Base-by-base conservation (phyloP, 2,888 invertebrate species). In the Drosophila phalerata region DNA sequence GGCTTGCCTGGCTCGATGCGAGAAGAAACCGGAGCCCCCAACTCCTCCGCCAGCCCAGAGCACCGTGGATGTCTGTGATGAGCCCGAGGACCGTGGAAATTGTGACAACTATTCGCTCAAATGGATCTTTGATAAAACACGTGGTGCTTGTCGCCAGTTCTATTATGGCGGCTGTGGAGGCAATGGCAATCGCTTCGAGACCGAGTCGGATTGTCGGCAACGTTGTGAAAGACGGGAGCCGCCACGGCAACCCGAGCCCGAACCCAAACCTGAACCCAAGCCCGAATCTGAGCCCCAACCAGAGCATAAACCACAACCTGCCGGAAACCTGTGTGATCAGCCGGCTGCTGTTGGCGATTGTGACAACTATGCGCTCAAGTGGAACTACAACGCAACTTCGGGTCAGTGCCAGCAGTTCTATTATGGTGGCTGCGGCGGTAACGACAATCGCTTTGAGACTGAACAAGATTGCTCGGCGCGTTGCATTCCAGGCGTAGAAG, bases 151-250 rank as follows among this genome's bases (percentile, higher is more conserved):
- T 91, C 93, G 94, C 58, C 95, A 95, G 88, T 98, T 98, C 93
- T 95, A 96, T 81, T 98, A 96, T 91, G 97, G 98, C 48, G 98
- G 98, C 51, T 98, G 98, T 91, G 96, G 96, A 17, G 98, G 98
- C 42, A 99, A 99, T 90, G 95, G 94, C 0, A 98, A 98, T 92
- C 97, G 97, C 92, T 98, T 98, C 93, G 92, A 91, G 3, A 93
- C 94, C 0, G 94, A 96, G 91, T 91, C 94, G 40, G 95, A 94
- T 49, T 98, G 97, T 84, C 91, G 94, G 68, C 93, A 92, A 60
- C 93, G 94, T 48, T 97, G 97, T 90, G 93, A 93, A 68, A 92
- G 90, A 11, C 93, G 47, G 15, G 91, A 93, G 0, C 91, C 92
- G 5, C 55, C 25, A n/a, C 56, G 67, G 0, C 45, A 72, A 1